Conservation (phyloP, 2,888 invertebrate species). For the Plebejus melissa region DNA sequence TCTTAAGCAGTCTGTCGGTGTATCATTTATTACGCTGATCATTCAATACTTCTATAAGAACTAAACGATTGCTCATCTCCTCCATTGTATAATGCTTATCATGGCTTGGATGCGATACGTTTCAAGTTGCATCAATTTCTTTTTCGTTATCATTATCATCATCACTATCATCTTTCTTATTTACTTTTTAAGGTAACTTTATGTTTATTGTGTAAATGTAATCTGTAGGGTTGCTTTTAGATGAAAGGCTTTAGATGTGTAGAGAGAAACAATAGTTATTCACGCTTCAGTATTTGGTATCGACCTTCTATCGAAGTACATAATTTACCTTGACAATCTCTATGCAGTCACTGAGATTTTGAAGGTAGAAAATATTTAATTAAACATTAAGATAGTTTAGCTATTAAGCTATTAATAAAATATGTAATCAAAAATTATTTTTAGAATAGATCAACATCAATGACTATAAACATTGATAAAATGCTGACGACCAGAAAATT, state of each 20-base stretch:
- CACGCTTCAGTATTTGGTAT: not conserved
- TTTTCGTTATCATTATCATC: not conserved
- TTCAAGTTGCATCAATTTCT: not conserved
- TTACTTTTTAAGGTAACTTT: not conserved
- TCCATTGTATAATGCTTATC: constrained; percentile 2
- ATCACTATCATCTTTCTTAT: not conserved
- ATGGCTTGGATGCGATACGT: not conserved
- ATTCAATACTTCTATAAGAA: constrained; percentile 13
- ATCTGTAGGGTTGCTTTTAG: not conserved
- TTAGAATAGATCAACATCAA: too few species aligned
- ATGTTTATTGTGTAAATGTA: not conserved
- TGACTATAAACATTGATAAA: too few species aligned
- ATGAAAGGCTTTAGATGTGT: not conserved
- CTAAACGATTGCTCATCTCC: not conserved
- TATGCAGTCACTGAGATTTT: not conserved
- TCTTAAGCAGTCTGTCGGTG: too few species aligned
- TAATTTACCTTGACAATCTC: constrained; percentile 10
- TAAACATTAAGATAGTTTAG: not conserved
- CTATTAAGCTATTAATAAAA: too few species aligned
- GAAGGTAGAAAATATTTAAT: not conserved
- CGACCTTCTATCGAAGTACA: not conserved
- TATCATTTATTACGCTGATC: constrained; percentile 15
- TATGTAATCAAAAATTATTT: too few species aligned
- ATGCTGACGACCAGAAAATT: not conserved
- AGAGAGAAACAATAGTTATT: not conserved